phyloP scores from a whole-genome alignment of 2,113 vertebrate species.

The Pelecanoides urinatrix region DNA sequence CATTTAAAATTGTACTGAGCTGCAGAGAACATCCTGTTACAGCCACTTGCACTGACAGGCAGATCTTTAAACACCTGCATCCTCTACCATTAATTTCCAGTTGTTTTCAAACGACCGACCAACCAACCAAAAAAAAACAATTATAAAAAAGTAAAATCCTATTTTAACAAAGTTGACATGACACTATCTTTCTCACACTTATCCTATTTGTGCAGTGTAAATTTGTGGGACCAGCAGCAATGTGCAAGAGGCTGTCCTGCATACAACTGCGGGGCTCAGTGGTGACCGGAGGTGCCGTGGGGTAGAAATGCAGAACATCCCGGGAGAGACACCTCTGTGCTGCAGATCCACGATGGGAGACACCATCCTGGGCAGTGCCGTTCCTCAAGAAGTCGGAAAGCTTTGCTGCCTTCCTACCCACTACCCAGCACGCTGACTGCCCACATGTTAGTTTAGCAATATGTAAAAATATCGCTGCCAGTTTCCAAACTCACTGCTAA shows the following conservation, averaged over 20 bases:
- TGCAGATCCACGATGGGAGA: background rate
- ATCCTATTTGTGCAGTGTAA: background rate
- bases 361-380: accelerated
- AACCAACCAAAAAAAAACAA: background rate
- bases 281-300: accelerated
- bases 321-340: background rate
- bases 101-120: background rate
- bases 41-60: background rate
- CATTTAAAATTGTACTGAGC: background rate
- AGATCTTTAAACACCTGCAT: background rate
- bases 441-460: background rate
- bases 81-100: background rate
- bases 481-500: background rate
- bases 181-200: background rate
- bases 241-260: background rate
- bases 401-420: background rate
- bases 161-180: background rate
- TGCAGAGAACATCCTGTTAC: background rate
- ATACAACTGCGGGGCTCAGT: background rate
- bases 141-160: background rate
- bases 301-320: background rate
- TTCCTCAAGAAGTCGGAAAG: background rate
- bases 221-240: background rate
- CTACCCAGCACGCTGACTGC: background rate
- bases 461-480: background rate